phyloP scores from a whole-genome alignment of 2,113 vertebrate genomes.

The Dryoscopus gambensis region DNA sequence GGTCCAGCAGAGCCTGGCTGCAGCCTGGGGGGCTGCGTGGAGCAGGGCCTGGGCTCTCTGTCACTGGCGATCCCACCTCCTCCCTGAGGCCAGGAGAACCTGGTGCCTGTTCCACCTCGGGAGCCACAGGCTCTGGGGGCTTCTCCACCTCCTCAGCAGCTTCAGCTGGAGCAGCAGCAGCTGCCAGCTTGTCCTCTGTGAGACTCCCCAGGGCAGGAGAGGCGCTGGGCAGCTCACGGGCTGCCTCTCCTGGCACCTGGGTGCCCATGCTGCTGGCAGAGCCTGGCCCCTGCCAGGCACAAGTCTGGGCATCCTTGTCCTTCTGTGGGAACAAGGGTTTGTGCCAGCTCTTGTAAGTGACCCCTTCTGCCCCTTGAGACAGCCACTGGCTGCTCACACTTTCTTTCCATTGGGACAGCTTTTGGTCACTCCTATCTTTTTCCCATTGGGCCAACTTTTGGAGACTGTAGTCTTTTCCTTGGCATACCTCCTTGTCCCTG shows the following conservation, averaged over 20 bases:
- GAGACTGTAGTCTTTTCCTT: not conserved
- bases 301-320: not conserved
- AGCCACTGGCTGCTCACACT: not conserved
- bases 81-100: too few relatives aligned
- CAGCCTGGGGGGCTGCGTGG: too few relatives aligned
- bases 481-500: too few relatives aligned
- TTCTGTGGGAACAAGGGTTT: not conserved
- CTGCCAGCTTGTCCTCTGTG: accelerated
- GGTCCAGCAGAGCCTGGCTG: too few relatives aligned
- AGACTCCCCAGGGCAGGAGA: not conserved
- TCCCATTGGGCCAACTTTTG: not conserved
- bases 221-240: accelerated
- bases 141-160: too few relatives aligned
- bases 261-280: not conserved
- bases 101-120: too few relatives aligned
- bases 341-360: too few relatives aligned
- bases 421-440: not conserved
- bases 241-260: not conserved
- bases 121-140: too few relatives aligned
- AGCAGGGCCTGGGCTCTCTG: too few relatives aligned
- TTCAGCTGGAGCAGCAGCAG: not conserved
- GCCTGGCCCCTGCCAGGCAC: not conserved
- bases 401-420: not conserved
- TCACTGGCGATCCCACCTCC: too few relatives aligned
- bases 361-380: too few relatives aligned